Percentiles rank a stretch among this genome's conserved stretches.
Evolutionary conservation across 2,797 vertebrate genomes (phyloP).

Genomic region (Labeo calbasu): DNA sequence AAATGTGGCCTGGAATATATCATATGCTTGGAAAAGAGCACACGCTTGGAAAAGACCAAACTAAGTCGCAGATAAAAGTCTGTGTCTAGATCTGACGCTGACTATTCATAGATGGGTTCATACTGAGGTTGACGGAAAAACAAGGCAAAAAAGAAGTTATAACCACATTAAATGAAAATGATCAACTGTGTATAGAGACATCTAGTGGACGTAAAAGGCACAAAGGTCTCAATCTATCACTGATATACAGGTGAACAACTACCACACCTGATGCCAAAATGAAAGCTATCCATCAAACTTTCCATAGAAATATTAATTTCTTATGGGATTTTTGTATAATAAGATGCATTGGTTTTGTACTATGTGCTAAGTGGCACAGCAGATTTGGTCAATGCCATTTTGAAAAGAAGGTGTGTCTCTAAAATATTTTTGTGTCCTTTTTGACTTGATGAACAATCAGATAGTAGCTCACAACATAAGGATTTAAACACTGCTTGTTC

Average conservation of each 20-base stretch:
- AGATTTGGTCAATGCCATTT: not conserved
- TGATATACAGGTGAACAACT: not conserved
- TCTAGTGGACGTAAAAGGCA: constrained; percentile 63
- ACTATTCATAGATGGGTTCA: constrained; percentile 22
- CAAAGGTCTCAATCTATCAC: not conserved
- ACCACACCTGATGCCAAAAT: not conserved
- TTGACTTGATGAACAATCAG: not conserved
- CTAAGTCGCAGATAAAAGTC: constrained; percentile 28
- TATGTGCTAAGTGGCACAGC: not conserved
- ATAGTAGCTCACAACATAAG: not conserved
- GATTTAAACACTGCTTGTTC: not conserved
- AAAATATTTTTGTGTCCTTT: not conserved
- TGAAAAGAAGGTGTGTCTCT: not conserved
- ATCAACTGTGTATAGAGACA: constrained; percentile 47
- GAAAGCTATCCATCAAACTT: not conserved
- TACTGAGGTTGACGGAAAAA: not conserved
- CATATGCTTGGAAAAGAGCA: constrained; percentile 14
- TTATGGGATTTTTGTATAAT: not conserved
- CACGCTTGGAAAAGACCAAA: constrained; percentile 27
- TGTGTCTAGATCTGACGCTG: not conserved
- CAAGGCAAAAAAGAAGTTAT: not conserved
- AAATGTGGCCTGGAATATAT: constrained; percentile 28
- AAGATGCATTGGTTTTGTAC: not conserved
- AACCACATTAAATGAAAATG: not conserved
- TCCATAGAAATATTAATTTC: not conserved